Evolutionary conservation across 2,888 invertebrate species (phyloP).

Genomic region (Chymomyza fuscimana): DNA sequence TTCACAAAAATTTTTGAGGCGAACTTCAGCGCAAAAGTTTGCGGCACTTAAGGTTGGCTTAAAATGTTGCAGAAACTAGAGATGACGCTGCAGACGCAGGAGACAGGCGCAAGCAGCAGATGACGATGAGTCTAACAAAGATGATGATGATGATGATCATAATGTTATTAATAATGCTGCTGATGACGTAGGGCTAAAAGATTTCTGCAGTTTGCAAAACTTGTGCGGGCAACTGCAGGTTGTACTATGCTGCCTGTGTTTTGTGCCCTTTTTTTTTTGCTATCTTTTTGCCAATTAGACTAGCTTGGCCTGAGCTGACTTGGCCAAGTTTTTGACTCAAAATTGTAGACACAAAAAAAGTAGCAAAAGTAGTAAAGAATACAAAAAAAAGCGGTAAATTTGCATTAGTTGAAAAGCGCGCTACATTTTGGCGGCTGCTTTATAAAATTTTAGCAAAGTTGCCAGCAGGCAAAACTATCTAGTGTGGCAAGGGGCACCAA

Average conservation of each 20-base stretch:
- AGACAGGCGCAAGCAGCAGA: not conserved
- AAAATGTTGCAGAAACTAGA: constrained; percentile 45
- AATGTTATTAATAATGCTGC: not conserved
- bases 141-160: not conserved
- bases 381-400: constrained; percentile 36
- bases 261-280: constrained; percentile 10
- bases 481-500: not conserved
- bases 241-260: constrained; percentile 12
- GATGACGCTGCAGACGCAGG: constrained; percentile 14
- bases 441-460: constrained; percentile 20
- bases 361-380: constrained; percentile 29
- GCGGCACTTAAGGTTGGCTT: constrained; percentile 48
- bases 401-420: constrained; percentile 31
- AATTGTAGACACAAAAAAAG: constrained; percentile 17
- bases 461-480: not conserved
- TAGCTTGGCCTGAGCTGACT: not conserved
- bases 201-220: constrained; percentile 55
- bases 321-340: constrained; percentile 46
- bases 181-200: constrained; percentile 28
- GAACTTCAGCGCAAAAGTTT: constrained; percentile 32
- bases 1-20: constrained; percentile 36
- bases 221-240: constrained; percentile 5
- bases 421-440: not conserved
- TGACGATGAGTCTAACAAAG: not conserved
- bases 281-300: constrained; percentile 55